phyloP scores from a whole-genome alignment of 2,113 vertebrate genomes.

The Podocnemis expansa region DNA sequence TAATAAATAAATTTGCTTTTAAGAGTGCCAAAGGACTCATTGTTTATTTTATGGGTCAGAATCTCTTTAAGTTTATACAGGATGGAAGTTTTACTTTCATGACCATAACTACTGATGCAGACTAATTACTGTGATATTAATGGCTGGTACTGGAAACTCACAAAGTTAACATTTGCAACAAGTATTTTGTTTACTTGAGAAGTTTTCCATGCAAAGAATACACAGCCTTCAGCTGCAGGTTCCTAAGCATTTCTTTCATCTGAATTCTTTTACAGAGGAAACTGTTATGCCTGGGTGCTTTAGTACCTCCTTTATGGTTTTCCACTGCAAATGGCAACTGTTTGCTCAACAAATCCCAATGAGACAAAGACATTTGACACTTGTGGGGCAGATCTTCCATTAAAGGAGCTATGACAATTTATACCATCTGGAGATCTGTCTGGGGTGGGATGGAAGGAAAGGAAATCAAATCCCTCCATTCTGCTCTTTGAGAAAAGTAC shows the following conservation, averaged over 20 bases:
- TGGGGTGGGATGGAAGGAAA: accelerated
- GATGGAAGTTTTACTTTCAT: not conserved
- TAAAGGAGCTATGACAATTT: not conserved
- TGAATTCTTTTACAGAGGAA: not conserved
- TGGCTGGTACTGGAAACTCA: accelerated
- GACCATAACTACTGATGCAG: too few species aligned
- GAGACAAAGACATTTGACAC: not conserved
- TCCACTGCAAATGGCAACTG: not conserved
- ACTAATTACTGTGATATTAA: too few species aligned
- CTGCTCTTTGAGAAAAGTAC: not conserved
- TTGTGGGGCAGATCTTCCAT: not conserved
- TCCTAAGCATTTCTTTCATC: not conserved
- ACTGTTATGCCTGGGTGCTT: not conserved
- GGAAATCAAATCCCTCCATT: not conserved
- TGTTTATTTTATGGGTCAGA: not conserved
- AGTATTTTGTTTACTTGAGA: not conserved
- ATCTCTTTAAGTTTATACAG: not conserved
- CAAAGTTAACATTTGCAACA: not conserved
- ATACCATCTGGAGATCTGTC: not conserved
- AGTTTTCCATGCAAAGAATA: not conserved
- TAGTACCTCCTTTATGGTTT: not conserved
- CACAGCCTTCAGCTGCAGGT: not conserved
- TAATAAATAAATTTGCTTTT: too few species aligned
- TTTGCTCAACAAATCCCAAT: not conserved
- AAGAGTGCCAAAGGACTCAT: too few species aligned